Evolutionary conservation across 2,797 vertebrate genomes (phyloP).

Genomic region (Spondyliosoma cantharus): DNA sequence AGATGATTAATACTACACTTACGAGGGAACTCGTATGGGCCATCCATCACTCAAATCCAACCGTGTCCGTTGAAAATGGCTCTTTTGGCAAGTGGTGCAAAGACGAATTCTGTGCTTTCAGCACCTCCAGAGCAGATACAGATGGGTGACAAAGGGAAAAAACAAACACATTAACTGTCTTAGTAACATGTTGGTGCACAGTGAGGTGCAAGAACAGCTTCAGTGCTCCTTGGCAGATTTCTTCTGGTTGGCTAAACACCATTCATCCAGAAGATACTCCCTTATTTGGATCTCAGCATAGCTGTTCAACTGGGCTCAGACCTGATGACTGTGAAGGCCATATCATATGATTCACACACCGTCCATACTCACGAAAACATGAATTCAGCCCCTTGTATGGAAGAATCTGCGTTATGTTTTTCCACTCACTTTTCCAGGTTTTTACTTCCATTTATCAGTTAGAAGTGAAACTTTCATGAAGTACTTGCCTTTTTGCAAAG

Average conservation of each 20-base stretch:
- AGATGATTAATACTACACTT: constrained; percentile 3
- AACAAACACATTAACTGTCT: background rate
- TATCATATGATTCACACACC: constrained; percentile 63
- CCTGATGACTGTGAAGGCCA: constrained; percentile 22
- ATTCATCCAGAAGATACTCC: constrained; percentile 37
- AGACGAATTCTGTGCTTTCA: background rate
- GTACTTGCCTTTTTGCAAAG: background rate
- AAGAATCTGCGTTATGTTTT: constrained; percentile 5
- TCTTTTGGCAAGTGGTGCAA: background rate
- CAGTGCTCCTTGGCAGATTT: constrained; percentile 21
- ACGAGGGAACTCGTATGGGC: background rate
- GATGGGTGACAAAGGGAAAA: background rate
- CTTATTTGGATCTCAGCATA: constrained; percentile 52
- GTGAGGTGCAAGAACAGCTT: background rate
- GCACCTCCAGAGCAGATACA: constrained; percentile 1
- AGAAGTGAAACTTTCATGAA: background rate
- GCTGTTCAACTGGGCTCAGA: constrained; percentile 29
- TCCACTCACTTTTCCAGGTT: background rate
- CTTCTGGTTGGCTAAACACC: constrained; percentile 30
- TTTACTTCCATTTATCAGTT: background rate
- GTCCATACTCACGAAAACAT: constrained; percentile 17
- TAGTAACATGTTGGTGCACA: background rate
- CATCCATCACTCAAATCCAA: constrained; percentile 6
- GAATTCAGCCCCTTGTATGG: constrained; percentile 2
- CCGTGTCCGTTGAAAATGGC: background rate